Conservation (phyloP, 2,797 vertebrate species). For the Chromis chromis region DNA sequence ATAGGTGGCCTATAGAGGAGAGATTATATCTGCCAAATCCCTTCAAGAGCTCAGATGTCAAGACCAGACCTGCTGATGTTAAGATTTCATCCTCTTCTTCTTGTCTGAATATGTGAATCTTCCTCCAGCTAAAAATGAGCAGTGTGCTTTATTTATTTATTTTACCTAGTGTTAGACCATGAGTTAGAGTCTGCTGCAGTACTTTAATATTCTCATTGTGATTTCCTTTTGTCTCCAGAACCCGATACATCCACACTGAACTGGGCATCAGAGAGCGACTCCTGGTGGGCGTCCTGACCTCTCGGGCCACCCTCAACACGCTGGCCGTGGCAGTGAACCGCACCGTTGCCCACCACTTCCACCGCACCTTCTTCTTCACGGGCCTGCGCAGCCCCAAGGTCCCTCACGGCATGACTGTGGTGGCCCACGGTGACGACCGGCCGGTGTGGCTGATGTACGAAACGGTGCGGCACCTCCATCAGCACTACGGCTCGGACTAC, state of each 20-base stretch:
- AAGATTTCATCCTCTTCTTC: not conserved
- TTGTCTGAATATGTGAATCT: not conserved
- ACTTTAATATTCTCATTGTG: not conserved
- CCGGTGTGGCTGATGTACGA: slow-evolving; percentile 98
- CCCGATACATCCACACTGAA: slow-evolving; percentile 97
- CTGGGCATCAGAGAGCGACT: slow-evolving; percentile 94
- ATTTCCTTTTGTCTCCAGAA: slow-evolving; percentile 79
- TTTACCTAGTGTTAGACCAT: not conserved
- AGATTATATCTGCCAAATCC: slow-evolving; percentile 1
- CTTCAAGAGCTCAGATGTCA: not conserved
- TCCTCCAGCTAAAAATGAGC: not conserved
- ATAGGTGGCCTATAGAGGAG: not conserved
- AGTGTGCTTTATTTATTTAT: not conserved
- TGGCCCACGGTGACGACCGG: slow-evolving; percentile 93
- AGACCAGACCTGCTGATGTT: not conserved
- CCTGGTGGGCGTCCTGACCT: slow-evolving; percentile 93
- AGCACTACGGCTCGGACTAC: slow-evolving; percentile 91
- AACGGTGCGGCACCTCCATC: slow-evolving; percentile 92
- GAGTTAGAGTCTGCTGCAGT: not conserved
- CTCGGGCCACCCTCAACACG: slow-evolving; percentile 90
- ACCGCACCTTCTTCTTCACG: slow-evolving; percentile 93
- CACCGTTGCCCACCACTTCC: slow-evolving; percentile 93
- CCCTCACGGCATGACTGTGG: slow-evolving; percentile 93
- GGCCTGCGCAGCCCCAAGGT: slow-evolving; percentile 91
- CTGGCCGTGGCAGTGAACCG: slow-evolving; percentile 96